Evolutionary conservation across 2,797 vertebrate genomes (phyloP).

Genomic region (Pseudochirops corinnae): DNA sequence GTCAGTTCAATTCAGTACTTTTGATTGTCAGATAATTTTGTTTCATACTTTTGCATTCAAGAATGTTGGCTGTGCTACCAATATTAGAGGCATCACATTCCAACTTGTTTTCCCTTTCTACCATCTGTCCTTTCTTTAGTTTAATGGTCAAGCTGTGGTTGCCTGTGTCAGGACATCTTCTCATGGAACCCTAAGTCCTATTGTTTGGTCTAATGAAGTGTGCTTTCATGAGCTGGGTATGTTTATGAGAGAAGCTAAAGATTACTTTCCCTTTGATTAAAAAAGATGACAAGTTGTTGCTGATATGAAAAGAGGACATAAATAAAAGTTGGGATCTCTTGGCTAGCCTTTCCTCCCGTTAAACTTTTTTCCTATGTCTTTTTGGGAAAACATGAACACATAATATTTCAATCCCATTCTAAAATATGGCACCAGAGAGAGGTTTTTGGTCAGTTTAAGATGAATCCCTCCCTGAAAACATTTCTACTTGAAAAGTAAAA

Average conservation of each 20-base stretch:
- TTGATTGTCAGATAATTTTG: neutral
- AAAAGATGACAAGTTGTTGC: neutral
- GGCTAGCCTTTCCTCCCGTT: neutral
- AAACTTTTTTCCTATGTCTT: neutral
- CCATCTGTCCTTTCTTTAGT: neutral
- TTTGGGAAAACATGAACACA: neutral
- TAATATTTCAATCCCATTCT: neutral
- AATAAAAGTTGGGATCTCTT: neutral
- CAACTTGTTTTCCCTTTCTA: neutral
- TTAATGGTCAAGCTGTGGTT: neutral
- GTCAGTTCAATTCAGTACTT: fast-evolving
- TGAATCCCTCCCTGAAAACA: neutral
- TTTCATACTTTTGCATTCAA: fast-evolving
- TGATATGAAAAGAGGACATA: neutral
- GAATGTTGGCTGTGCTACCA: neutral
- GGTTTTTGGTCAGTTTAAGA: neutral
- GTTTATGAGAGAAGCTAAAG: neutral
- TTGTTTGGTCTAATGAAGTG: too few species aligned
- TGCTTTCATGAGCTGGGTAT: neutral
- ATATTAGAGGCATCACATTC: neutral
- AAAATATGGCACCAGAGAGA: neutral
- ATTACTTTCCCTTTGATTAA: neutral
- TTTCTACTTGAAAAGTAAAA: neutral
- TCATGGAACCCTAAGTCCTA: neutral
- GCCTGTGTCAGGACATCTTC: neutral